phyloP scores from a whole-genome alignment of 2,797 vertebrate genomes.

The Spea hammondii region DNA sequence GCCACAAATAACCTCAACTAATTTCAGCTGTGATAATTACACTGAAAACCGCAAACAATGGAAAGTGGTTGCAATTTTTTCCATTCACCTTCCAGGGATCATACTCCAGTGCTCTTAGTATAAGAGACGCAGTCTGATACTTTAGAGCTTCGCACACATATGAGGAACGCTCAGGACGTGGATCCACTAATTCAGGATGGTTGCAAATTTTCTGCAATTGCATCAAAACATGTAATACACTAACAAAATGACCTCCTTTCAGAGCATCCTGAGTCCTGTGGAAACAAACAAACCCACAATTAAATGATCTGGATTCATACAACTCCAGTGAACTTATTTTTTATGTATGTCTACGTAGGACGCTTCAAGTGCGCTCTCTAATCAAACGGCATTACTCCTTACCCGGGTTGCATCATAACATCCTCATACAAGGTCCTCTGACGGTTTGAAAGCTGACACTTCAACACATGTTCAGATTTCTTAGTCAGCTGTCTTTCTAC shows the following conservation, averaged over 20 bases:
- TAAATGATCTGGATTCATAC: background rate
- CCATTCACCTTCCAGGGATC: constrained; percentile 73
- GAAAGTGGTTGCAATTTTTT: no score
- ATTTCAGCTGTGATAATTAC: background rate
- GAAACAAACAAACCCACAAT: background rate
- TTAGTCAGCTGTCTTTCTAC: constrained; percentile 86
- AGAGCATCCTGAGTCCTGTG: constrained; percentile 80
- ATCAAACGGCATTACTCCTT: constrained; percentile 40
- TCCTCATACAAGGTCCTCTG: constrained; percentile 84
- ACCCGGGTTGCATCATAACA: constrained; percentile 82
- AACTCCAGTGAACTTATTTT: no score
- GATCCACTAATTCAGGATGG: constrained; percentile 80
- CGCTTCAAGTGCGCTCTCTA: no score
- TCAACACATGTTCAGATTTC: constrained; percentile 84
- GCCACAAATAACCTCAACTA: no score
- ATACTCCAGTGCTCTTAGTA: constrained; percentile 70
- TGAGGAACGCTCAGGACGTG: constrained; percentile 69
- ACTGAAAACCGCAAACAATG: background rate
- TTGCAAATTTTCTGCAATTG: constrained; percentile 85
- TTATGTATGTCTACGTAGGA: no score
- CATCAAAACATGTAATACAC: constrained; percentile 79
- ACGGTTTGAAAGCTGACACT: constrained; percentile 77
- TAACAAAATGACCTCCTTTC: constrained; percentile 82
- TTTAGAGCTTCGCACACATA: constrained; percentile 70
- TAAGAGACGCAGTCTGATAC: constrained; percentile 73